These are phyloP conservation scores for Petrocephalus zakoni DNA, from an alignment of 2,113 vertebrate species.

Conservation along the genomic window DNA sequence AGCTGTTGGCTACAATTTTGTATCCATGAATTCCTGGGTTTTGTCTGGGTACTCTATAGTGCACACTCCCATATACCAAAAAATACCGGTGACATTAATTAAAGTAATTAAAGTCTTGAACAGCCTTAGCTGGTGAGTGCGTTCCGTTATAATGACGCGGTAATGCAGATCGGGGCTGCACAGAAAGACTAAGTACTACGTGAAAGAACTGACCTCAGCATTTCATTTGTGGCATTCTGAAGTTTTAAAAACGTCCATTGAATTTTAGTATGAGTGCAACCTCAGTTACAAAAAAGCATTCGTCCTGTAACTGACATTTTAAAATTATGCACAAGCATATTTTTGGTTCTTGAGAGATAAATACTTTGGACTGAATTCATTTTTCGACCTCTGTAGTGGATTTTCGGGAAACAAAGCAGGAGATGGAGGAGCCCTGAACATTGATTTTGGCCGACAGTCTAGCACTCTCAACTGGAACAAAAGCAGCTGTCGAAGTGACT, in stretches of 20 bases:
- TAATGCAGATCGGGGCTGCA: neutral
- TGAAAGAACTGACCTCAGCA: neutral
- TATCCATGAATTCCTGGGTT: neutral
- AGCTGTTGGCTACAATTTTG: neutral
- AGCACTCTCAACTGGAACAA: constrained; percentile 20
- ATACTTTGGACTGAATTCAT: neutral
- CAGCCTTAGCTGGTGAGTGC: neutral
- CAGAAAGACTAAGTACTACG: neutral
- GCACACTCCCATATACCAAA: neutral
- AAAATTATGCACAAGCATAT: neutral
- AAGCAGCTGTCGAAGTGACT: neutral
- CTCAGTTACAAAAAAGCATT: neutral
- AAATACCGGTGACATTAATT: neutral
- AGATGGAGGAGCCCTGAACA: constrained; percentile 4
- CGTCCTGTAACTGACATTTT: neutral
- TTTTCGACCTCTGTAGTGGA: neutral
- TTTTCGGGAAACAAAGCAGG: constrained; percentile 15
- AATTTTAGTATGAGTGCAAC: neutral
- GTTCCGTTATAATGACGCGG: neutral
- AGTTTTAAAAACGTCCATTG: neutral
- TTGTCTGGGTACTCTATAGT: neutral
- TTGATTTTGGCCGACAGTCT: constrained; percentile 9
- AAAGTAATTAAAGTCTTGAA: neutral
- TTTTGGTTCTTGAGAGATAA: neutral
- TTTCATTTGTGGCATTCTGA: neutral